Percentiles rank a stretch among this genome's conserved stretches.
phyloP scores from a whole-genome alignment of 2,113 vertebrate species.

The Trematomus loennbergii region DNA sequence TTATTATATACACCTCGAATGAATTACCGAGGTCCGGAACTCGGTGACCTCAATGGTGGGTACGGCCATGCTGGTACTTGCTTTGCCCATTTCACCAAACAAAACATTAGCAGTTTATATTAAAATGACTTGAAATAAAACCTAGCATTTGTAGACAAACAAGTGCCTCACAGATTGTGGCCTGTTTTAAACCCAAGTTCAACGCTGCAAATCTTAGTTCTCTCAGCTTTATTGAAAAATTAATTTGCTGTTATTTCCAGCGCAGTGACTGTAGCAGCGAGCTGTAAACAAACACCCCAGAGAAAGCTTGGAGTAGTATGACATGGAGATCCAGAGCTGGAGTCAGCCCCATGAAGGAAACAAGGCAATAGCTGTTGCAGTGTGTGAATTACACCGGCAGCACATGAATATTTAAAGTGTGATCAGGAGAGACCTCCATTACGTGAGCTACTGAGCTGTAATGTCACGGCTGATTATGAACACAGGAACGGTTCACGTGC shows the following conservation, averaged over 20 bases:
- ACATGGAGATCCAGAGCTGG: constrained; percentile 22
- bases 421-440: constrained; percentile 70
- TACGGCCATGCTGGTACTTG: neutral
- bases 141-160: neutral
- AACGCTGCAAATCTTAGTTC: constrained; percentile 20
- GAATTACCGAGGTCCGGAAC: no score
- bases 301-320: constrained; percentile 25
- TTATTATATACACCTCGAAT: no score
- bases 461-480: constrained; percentile 67
- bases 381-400: constrained; percentile 58
- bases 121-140: neutral
- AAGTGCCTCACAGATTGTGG: neutral
- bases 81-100: neutral
- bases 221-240: constrained; percentile 39
- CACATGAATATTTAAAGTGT: constrained; percentile 79
- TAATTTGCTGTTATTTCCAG: constrained; percentile 43
- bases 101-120: neutral
- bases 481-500: constrained; percentile 41
- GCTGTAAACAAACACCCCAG: constrained; percentile 47
- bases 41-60: no score
- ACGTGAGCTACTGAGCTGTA: constrained; percentile 62
- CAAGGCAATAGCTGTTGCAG: constrained; percentile 44
- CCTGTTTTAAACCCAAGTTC: constrained; percentile 1
- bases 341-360: constrained; percentile 30
- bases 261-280: constrained; percentile 7